Percentiles rank a stretch among this genome's conserved stretches.
These are phyloP conservation scores for Aphelenchoides fujianensis DNA, from an alignment of 1,140 invertebrate species.

Conservation along the genomic window DNA sequence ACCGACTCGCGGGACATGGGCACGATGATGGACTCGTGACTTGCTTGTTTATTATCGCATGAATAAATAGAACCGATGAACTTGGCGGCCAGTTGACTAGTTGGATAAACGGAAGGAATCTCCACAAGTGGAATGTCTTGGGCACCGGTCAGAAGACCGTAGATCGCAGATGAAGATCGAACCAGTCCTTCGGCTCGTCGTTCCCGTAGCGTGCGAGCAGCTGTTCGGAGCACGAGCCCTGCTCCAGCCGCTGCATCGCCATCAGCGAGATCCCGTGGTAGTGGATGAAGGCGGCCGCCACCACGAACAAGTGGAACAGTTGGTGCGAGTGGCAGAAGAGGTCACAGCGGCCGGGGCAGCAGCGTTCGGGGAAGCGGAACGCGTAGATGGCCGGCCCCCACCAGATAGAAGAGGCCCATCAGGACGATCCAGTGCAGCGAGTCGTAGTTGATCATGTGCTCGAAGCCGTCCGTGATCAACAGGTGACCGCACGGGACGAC, in stretches of 20 bases:
- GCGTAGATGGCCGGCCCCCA: conserved; percentile 92
- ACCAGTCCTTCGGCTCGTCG: conserved; percentile 16
- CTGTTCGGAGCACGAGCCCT: conserved; percentile 36
- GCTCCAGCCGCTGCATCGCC: conserved; percentile 67
- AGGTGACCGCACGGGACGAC: conserved; percentile 66
- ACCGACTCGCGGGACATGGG: not conserved
- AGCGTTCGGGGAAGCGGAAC: conserved; percentile 86
- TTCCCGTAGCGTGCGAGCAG: conserved; percentile 22
- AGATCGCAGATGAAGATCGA: conserved; percentile 5
- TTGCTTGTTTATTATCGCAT: too few species aligned
- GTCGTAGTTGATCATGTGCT: conserved; percentile 69
- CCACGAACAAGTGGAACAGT: conserved; percentile 96
- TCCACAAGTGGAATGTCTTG: too few species aligned
- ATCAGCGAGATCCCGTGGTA: conserved; percentile 96
- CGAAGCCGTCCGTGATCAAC: conserved; percentile 66
- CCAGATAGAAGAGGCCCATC: conserved; percentile 89
- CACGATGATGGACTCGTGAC: conserved; percentile 15
- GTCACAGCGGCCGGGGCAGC: conserved; percentile 98
- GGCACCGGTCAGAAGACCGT: not conserved
- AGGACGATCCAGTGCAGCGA: conserved; percentile 89
- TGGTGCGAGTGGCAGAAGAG: conserved; percentile 94
- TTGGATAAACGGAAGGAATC: too few species aligned
- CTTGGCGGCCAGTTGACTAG: too few species aligned
- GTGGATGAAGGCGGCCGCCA: conserved; percentile 93
- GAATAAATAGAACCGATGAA: too few species aligned